Percentiles rank a stretch among this genome's conserved stretches.
phyloP scores from a whole-genome alignment of 2,888 invertebrate species.

The Oxytorus armatus region DNA sequence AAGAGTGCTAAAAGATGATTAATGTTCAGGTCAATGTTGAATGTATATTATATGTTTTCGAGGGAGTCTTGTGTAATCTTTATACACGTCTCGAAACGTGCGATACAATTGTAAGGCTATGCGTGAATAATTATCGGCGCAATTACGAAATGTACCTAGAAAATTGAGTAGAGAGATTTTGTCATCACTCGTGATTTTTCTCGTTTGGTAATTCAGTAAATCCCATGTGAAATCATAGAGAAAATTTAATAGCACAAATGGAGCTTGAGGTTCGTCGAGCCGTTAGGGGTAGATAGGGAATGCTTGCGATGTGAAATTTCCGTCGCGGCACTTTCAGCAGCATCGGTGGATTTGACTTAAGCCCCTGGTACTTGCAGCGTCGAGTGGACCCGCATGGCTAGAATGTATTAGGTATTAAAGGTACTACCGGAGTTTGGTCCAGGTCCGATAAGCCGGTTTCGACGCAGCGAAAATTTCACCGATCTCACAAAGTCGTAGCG shows the following conservation, averaged over 20 bases:
- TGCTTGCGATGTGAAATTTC: constrained; percentile 16
- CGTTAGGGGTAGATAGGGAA: background rate
- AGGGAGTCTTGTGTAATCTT: too few relatives aligned
- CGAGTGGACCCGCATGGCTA: constrained; percentile 42
- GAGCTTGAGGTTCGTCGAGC: background rate
- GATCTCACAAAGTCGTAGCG: constrained; percentile 23
- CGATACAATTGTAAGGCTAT: background rate
- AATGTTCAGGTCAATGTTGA: background rate
- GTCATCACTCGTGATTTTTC: background rate
- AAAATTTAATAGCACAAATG: constrained; percentile 3
- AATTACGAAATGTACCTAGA: background rate
- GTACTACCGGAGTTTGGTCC: constrained; percentile 20
- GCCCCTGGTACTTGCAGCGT: constrained; percentile 9
- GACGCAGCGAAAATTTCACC: constrained; percentile 29
- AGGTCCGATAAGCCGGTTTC: constrained; percentile 37
- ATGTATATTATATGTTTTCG: background rate
- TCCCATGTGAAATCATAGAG: background rate
- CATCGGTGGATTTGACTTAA: constrained; percentile 39
- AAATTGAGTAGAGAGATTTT: background rate
- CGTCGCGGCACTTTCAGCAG: constrained; percentile 33
- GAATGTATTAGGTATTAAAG: constrained; percentile 27
- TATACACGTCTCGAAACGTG: background rate
- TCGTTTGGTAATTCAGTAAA: background rate
- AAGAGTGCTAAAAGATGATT: background rate
- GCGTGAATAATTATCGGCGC: background rate